Percentiles rank a stretch among this genome's conserved stretches.
phyloP scores from a whole-genome alignment of 2,888 invertebrate species.

The Dorcus hopei region DNA sequence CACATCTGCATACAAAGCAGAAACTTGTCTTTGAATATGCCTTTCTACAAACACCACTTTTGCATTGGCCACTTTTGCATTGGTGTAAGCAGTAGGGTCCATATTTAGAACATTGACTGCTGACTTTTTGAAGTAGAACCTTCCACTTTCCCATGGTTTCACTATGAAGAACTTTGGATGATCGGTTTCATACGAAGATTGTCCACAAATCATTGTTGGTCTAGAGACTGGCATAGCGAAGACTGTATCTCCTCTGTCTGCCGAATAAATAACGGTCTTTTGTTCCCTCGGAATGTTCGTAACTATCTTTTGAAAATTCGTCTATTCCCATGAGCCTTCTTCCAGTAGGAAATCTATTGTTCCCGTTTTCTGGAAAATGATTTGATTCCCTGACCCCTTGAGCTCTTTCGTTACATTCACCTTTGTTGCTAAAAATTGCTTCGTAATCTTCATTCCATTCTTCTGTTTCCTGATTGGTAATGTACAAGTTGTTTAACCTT shows the following conservation, averaged over 20 bases:
- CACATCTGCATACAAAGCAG: slow-evolving; percentile 9
- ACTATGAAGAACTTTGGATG: slow-evolving; percentile 7
- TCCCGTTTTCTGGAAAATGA: too few species aligned
- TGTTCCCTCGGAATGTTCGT: background rate
- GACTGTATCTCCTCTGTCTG: background rate
- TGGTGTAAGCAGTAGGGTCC: slow-evolving; percentile 16
- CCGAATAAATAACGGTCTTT: background rate
- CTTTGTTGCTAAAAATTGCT: too few species aligned
- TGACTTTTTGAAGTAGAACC: background rate
- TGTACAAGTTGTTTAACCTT: too few species aligned
- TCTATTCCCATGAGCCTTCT: too few species aligned
- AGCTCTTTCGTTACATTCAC: too few species aligned
- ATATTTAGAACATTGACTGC: slow-evolving; percentile 7
- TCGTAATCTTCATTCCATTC: too few species aligned
- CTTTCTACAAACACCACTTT: too few species aligned
- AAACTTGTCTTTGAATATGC: slow-evolving; percentile 11
- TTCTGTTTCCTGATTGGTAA: too few species aligned
- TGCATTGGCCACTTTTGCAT: too few species aligned
- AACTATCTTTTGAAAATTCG: too few species aligned
- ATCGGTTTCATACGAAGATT: background rate
- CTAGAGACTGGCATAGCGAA: slow-evolving; percentile 1
- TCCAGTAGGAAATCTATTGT: too few species aligned
- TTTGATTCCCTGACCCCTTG: too few species aligned
- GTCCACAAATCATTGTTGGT: slow-evolving; percentile 3
- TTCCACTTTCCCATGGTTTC: slow-evolving; percentile 5